Percentiles rank a stretch among this genome's conserved stretches.
phyloP scores from a whole-genome alignment of 2,113 vertebrate genomes.

The Ciconia boyciana region DNA sequence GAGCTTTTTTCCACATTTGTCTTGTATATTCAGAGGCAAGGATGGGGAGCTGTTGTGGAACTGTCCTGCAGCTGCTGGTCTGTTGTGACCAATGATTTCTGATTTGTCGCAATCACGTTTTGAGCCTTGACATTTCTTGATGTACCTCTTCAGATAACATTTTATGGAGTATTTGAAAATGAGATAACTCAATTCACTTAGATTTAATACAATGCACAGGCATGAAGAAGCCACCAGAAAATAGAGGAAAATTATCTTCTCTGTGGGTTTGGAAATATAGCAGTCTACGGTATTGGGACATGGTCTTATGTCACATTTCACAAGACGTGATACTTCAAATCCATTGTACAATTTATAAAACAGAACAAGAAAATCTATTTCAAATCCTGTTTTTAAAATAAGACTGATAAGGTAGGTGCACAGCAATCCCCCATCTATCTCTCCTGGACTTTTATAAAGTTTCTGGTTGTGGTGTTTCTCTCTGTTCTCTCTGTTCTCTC shows the following conservation, averaged over 20 bases:
- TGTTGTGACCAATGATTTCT: neutral
- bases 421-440: constrained; percentile 80
- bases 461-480: constrained; percentile 73
- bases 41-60: neutral
- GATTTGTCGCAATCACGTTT: neutral
- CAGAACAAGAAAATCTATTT: constrained; percentile 79
- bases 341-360: constrained; percentile 86
- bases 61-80: neutral
- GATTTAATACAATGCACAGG: constrained; percentile 80
- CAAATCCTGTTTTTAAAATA: constrained; percentile 79
- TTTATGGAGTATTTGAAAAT: constrained; percentile 76
- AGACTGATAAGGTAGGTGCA: constrained; percentile 84
- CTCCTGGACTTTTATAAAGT: constrained; percentile 73
- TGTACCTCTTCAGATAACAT: constrained; percentile 62
- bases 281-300: constrained; percentile 87
- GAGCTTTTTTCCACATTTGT: neutral
- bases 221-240: constrained; percentile 82
- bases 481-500: constrained; percentile 77
- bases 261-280: constrained; percentile 81
- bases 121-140: neutral
- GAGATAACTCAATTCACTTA: constrained; percentile 82
- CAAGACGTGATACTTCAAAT: constrained; percentile 76
- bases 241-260: constrained; percentile 86
- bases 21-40: neutral
- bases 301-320: constrained; percentile 78